These are phyloP conservation scores for Pica pica DNA, from an alignment of 2,113 vertebrate genomes.

Conservation along the genomic window DNA sequence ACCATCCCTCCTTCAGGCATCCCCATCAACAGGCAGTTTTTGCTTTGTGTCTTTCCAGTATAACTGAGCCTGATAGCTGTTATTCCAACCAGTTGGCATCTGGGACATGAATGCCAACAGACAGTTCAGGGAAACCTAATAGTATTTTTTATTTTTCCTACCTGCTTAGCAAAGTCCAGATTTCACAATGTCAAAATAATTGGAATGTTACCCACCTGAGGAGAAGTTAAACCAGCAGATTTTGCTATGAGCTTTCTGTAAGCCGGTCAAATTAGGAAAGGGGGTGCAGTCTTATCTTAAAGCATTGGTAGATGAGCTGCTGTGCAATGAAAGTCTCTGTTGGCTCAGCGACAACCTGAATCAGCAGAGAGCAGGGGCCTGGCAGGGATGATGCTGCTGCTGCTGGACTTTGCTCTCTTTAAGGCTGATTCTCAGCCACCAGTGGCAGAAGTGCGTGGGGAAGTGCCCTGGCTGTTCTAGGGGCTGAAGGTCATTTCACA, in stretches of 20 bases:
- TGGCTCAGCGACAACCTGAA: background rate
- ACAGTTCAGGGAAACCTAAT: background rate
- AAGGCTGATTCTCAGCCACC: background rate
- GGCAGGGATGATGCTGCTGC: background rate
- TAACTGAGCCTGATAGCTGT: background rate
- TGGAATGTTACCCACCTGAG: background rate
- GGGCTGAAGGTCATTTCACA: background rate
- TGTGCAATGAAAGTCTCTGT: background rate
- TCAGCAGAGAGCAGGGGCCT: background rate
- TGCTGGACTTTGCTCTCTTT: background rate
- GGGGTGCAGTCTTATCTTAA: background rate
- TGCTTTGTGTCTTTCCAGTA: background rate
- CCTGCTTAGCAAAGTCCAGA: background rate
- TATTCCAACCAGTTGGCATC: background rate
- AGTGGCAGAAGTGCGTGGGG: rapidly evolving
- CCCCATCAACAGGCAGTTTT: background rate
- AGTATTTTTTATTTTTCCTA: background rate
- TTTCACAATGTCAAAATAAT: background rate
- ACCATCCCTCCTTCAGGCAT: background rate
- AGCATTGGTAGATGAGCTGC: background rate
- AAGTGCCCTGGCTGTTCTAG: background rate
- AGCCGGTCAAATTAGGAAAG: background rate
- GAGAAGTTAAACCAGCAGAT: background rate
- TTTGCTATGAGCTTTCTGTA: background rate
- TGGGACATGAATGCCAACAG: background rate